Base-by-base conservation (phyloP, 2,113 vertebrate species). In the Hippocampus guttulatus region DNA sequence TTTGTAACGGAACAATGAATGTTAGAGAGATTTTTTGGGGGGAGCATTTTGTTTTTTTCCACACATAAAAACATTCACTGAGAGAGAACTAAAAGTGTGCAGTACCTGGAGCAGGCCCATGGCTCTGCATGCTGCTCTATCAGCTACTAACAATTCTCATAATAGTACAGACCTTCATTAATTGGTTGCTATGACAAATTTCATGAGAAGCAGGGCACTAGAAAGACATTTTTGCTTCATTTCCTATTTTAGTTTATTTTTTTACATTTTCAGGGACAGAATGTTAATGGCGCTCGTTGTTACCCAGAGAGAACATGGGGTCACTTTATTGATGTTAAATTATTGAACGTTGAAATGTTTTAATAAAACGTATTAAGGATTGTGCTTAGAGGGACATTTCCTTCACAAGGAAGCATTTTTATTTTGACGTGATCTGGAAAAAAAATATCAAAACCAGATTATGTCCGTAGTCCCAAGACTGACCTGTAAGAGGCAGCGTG, bases 1-100 rank as follows among this genome's bases (percentile, higher is more conserved):
- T 81, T 79, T 77, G 60, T 72, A 67, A 64, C 43, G 68, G 55
- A 70, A 81, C 33, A 76, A 80, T 40, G 0, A 41, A 80, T 40
- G 58, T 70, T 75, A 49, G 47, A 67, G 14, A n/a, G 27, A 45
- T 15, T 20, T 43, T 16, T 38, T 27, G 3, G 21, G 30, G 30
- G 14, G 54, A 33, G 2, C n/a, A 16, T 25, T 43, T 73, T 74
- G n/a, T 63, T 10, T n/a, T 43, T 64, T 41, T n/a, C 3, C 38
- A n/a, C 20, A 20, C 10, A 21, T 5, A 38, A 33, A 33, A 33
- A 61, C 7, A 10, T 38, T 61, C 25, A 30, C 25, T 23, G n/a
- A 55, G 18, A 8, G 49, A 51, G 49, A 51, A 51, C 18, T 51
- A 7, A 51, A 63, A 38, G 27, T 18, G 20, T 38, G 7, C 38